Conservation (phyloP, 1,140 invertebrate genomes). For the Stegodyphus mimosarum region DNA sequence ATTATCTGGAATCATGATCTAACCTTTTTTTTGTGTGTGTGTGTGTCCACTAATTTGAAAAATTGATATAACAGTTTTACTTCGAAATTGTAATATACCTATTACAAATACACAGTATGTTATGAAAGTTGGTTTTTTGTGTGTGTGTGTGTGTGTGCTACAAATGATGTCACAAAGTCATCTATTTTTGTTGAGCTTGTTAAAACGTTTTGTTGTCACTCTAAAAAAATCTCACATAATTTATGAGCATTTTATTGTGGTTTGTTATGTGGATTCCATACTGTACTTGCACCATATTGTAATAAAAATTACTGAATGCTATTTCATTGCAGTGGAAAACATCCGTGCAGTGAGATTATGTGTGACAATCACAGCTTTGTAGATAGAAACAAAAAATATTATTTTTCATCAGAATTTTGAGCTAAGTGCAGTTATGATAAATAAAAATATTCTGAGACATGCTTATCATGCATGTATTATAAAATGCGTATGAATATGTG, state of each 20-base stretch:
- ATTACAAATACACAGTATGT: too few species aligned
- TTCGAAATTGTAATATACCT: too few species aligned
- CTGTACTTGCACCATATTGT: not conserved
- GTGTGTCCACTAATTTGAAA: too few species aligned
- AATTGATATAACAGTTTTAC: too few species aligned
- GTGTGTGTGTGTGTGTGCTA: too few species aligned
- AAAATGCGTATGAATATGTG: not conserved
- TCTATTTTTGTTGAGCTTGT: not conserved
- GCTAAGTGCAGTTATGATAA: conserved; percentile 57
- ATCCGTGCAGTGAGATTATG: conserved; percentile 44
- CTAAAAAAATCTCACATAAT: conserved; percentile 28
- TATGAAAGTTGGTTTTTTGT: too few species aligned
- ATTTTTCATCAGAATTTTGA: conserved; percentile 54
- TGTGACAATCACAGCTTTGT: conserved; percentile 58
- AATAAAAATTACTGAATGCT: not conserved
- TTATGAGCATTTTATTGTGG: conserved; percentile 5
- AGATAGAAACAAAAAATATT: conserved; percentile 39
- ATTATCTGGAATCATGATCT: not conserved
- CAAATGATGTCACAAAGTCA: not conserved
- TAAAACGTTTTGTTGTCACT: not conserved
- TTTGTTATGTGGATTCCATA: not conserved
- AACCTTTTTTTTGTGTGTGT: too few species aligned
- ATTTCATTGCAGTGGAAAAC: conserved; percentile 36
- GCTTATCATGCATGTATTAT: conserved; percentile 20
- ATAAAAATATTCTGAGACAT: conserved; percentile 29